These are phyloP conservation scores for Eclectus roratus DNA, from an alignment of 2,113 vertebrate genomes.

Conservation along the genomic window DNA sequence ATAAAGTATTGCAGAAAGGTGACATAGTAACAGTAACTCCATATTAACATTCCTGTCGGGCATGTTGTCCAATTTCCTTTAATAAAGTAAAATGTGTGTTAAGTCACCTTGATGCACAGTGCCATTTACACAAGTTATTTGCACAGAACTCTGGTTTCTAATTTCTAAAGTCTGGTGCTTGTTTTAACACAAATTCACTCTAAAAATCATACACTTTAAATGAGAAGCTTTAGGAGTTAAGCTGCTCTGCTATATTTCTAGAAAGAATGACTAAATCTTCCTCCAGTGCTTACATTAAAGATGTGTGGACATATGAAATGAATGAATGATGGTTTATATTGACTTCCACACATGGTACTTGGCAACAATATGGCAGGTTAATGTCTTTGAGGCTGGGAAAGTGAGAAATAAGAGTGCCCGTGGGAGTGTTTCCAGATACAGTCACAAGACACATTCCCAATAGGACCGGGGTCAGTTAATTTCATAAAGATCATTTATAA, in stretches of 20 bases:
- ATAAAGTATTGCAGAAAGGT: background rate
- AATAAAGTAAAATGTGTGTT: background rate
- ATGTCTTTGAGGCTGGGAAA: background rate
- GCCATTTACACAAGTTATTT: background rate
- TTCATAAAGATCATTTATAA: background rate
- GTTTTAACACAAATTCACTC: background rate
- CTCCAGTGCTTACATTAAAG: background rate
- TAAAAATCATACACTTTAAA: background rate
- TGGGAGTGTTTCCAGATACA: background rate
- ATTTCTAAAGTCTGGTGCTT: background rate
- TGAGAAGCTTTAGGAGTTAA: background rate
- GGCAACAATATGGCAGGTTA: background rate
- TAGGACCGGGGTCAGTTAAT: background rate
- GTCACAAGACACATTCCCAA: background rate
- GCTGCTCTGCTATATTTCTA: background rate
- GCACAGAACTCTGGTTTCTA: background rate
- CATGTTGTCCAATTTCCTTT: background rate
- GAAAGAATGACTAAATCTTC: background rate
- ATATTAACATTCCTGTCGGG: background rate
- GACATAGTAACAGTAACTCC: background rate
- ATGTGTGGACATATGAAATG: background rate
- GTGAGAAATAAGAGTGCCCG: background rate
- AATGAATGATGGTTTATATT: background rate
- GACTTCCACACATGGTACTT: fast-evolving
- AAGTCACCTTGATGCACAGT: background rate